Base-by-base conservation (phyloP, 1,140 invertebrate species). In the Meteorus sp. region DNA sequence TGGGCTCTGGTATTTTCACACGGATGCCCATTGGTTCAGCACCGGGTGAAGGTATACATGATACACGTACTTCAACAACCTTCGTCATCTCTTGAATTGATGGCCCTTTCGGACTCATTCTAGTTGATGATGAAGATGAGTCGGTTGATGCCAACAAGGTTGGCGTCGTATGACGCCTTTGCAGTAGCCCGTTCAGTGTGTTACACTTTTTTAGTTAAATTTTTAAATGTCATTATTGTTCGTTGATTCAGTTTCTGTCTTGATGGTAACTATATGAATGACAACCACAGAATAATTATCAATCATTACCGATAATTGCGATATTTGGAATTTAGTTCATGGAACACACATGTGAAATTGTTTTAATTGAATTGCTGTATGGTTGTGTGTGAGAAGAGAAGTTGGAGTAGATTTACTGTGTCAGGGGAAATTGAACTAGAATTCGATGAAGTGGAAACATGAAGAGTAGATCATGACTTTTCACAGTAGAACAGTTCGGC, bases 31-130 rank as follows among this genome's bases (percentile, higher is more conserved):
- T 75, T 0, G 78, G 77, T 7, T 75, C 69, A 2, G 63, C 74
- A 4, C 77, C 77, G 0, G 76, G 76, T n/a, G 59, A 25, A 0
- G 74, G 3, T 3, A 77, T 68, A 64, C 74, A 79, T 1, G 68
- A 74, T 7, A 79, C 76, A 37, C 75, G 60, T 31, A 78, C 77
- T 63, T 78, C 77, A 61, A n/a, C n/a, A n/a, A 73, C 73, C 54
- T 77, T 79, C 13, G 70, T 65, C 20, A 64, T 60, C 0, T 75
- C 73, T 54, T 70, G 68, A 25, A 33, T 35, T 6, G 52, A 61
- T 11, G 74, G 74, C 4, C 76, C 75, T 47, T 77, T 78, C 1
- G 76, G 76, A 54, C 76, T 78, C 77, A 78, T 78, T 47, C 65
- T 74, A 27, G 19, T 9, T 52, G 56, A 45, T 8, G 25, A 25